Evolutionary conservation across 2,797 vertebrate species (phyloP), one percentile per base, ranked within the genome.

Genomic region (Cephalopachus bancanus): DNA sequence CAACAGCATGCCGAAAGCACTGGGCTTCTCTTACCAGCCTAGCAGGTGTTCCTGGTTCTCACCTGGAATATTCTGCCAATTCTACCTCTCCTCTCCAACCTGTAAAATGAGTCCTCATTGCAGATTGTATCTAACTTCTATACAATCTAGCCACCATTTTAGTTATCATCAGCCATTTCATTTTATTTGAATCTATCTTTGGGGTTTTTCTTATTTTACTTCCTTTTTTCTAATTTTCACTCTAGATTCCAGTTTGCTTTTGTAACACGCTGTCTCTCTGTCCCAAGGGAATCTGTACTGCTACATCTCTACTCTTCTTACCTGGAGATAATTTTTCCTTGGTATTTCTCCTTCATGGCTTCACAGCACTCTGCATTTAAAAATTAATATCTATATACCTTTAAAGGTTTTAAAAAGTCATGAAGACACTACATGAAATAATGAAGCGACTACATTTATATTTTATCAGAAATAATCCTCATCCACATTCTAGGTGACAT

Each of bases 381-480:
- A 96, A 74, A 81, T 91, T 91, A 87, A 74, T 80, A 64, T 49
- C 94, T 93, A 5, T 87, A 80, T 57, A 91, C 19, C 28, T 97
- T 89, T 72, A 91, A 91, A 89, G 85, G 24, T 74, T 93, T 95
- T 71, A 19, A 85, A 94, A 95, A 92, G 80, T 93, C 37, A 71
- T 57, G 75, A 94, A 88, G 60, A 84, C 5, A 62, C 0, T 37
- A 10, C 57, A 87, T 85, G 44, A 96, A 93, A 71, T 79, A 59
- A 92, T 24, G 49, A 95, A 91, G 65, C 33, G 10, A 93, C 0
- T 19, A 2, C 72, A 92, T 89, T 83, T 83, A 79, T 94, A 81
- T 96, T 97, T 96, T 84, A 93, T 93, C 83, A 94, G 53, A 81
- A 93, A 95, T 60, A 96, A 83, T 65, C 49, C 49, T 89, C 44